Conservation (phyloP, 2,888 invertebrate species). For the Amphipyra tragopoginis region DNA sequence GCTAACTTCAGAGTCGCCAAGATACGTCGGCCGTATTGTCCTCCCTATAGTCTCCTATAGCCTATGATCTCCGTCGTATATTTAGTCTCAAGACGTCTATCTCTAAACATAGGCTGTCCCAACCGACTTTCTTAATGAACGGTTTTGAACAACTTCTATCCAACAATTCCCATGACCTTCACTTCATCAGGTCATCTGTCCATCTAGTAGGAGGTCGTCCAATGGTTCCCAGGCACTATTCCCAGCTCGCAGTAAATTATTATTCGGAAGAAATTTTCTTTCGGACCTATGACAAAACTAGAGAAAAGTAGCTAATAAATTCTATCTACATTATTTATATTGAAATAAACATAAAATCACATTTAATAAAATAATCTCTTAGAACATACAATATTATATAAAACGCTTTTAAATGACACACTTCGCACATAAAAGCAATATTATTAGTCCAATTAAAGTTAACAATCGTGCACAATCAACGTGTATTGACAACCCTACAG, state of each 20-base stretch:
- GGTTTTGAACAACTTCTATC: background rate
- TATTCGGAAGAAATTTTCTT: too few relatives aligned
- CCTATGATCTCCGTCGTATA: background rate
- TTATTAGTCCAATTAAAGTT: constrained; percentile 27
- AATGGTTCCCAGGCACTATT: background rate
- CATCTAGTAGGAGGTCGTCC: background rate
- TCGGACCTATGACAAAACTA: too few relatives aligned
- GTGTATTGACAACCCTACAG: constrained; percentile 72
- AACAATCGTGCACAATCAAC: constrained; percentile 50
- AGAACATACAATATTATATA: too few relatives aligned
- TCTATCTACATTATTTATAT: too few relatives aligned
- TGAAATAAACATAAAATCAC: too few relatives aligned
- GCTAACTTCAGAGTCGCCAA: too few relatives aligned
- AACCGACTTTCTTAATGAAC: background rate
- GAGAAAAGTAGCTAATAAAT: too few relatives aligned
- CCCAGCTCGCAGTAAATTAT: too few relatives aligned
- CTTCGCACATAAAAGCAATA: background rate
- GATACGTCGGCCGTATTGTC: too few relatives aligned
- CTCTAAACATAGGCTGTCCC: background rate
- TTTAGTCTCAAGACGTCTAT: background rate
- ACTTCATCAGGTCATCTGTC: constrained; percentile 22
- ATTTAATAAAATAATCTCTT: too few relatives aligned
- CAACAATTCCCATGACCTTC: constrained; percentile 27
- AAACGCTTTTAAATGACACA: background rate
- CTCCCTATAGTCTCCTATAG: too few relatives aligned